phyloP scores from a whole-genome alignment of 2,888 invertebrate genomes.

The Ligdia adustata region DNA sequence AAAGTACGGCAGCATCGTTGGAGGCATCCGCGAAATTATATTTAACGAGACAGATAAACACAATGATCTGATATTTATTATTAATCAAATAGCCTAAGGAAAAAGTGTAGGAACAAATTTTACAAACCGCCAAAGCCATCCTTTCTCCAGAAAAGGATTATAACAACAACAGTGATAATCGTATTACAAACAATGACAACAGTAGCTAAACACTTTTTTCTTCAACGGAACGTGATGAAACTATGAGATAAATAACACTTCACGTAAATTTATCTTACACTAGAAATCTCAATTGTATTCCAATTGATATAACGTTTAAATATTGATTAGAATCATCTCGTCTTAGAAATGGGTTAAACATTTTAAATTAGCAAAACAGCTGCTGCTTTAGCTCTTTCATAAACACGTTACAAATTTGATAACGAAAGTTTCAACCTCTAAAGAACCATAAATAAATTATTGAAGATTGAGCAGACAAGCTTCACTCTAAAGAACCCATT shows the following conservation, averaged over 20 bases:
- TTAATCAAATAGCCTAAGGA: neutral
- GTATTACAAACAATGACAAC: constrained; percentile 68
- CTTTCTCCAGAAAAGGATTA: constrained; percentile 67
- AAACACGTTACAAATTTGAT: constrained; percentile 21
- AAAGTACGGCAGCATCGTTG: constrained; percentile 66
- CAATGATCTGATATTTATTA: constrained; percentile 20
- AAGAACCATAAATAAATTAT: constrained; percentile 33
- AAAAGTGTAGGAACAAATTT: neutral
- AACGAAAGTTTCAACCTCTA: constrained; percentile 30
- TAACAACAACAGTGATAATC: constrained; percentile 66
- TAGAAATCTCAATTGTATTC: constrained; percentile 59
- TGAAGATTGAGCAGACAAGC: constrained; percentile 33
- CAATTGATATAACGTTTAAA: constrained; percentile 38
- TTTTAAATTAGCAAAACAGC: constrained; percentile 26
- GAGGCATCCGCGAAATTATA: constrained; percentile 58
- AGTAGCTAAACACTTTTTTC: constrained; percentile 63
- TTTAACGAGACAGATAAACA: constrained; percentile 36
- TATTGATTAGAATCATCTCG: constrained; percentile 47
- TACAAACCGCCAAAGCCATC: constrained; percentile 48
- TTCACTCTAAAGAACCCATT: constrained; percentile 41
- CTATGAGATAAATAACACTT: constrained; percentile 61
- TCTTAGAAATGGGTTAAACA: constrained; percentile 20
- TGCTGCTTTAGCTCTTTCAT: constrained; percentile 24
- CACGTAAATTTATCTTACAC: constrained; percentile 59
- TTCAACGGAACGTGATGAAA: constrained; percentile 56